Conservation (phyloP, 2,888 invertebrate genomes). For the Lysandra bellargus region DNA sequence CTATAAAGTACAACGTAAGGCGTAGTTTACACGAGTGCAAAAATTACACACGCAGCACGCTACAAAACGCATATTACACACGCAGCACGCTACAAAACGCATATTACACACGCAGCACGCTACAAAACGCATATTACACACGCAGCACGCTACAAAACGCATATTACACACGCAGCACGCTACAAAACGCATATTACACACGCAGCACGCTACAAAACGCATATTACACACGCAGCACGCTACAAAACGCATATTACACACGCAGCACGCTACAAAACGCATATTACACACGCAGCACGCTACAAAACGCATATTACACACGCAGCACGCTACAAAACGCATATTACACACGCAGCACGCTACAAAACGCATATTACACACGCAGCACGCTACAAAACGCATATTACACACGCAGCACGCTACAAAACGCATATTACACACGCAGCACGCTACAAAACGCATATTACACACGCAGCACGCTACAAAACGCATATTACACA, state of each 20-base stretch:
- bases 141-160: background rate
- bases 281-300: background rate
- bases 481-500: background rate
- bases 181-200: background rate
- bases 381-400: background rate
- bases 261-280: background rate
- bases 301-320: background rate
- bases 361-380: background rate
- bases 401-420: background rate
- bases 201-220: background rate
- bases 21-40: background rate
- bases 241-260: background rate
- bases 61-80: background rate
- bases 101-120: background rate
- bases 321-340: background rate
- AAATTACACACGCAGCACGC: background rate
- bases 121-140: background rate
- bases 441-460: background rate
- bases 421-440: background rate
- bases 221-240: background rate
- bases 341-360: background rate
- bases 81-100: too few relatives aligned
- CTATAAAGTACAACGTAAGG: background rate
- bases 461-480: background rate
- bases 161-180: background rate